Conservation (phyloP, 2,797 vertebrate genomes). For the Falco rusticolus region DNA sequence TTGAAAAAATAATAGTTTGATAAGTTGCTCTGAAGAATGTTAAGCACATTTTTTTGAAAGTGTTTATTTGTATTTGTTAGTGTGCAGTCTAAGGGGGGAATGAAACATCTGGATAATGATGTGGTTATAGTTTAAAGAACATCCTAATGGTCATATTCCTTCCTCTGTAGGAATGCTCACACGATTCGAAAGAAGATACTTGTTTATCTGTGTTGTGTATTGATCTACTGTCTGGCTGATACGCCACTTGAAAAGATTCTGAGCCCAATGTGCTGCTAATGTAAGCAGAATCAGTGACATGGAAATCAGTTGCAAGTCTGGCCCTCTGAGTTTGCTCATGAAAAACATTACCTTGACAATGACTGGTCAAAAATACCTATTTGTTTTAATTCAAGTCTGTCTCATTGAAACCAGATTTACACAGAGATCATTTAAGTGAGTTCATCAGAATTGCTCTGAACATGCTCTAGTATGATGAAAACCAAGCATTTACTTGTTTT, state of each 20-base stretch:
- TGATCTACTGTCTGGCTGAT: not conserved
- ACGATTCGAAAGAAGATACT: not conserved
- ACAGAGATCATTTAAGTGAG: not conserved
- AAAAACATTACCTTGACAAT: not conserved
- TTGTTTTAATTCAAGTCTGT: not conserved
- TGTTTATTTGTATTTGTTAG: constrained; percentile 40
- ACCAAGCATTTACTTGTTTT: not conserved
- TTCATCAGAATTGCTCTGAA: not conserved
- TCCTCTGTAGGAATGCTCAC: not conserved
- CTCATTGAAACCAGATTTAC: constrained; percentile 12
- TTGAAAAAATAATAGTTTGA: not conserved
- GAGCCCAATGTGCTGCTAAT: not conserved
- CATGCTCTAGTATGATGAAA: not conserved
- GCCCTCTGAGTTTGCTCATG: not conserved
- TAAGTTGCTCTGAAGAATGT: not conserved
- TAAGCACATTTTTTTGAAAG: not conserved
- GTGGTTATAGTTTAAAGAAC: constrained; percentile 37
- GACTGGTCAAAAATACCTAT: not conserved
- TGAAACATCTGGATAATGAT: constrained; percentile 28
- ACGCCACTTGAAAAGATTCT: not conserved
- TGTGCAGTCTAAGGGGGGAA: not conserved
- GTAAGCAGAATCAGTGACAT: not conserved
- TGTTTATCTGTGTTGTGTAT: constrained; percentile 37
- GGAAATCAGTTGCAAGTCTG: not conserved
- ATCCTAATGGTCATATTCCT: not conserved